Conservation (phyloP, 1,140 invertebrate species). For the Stenopsyche tienmushanensis region DNA sequence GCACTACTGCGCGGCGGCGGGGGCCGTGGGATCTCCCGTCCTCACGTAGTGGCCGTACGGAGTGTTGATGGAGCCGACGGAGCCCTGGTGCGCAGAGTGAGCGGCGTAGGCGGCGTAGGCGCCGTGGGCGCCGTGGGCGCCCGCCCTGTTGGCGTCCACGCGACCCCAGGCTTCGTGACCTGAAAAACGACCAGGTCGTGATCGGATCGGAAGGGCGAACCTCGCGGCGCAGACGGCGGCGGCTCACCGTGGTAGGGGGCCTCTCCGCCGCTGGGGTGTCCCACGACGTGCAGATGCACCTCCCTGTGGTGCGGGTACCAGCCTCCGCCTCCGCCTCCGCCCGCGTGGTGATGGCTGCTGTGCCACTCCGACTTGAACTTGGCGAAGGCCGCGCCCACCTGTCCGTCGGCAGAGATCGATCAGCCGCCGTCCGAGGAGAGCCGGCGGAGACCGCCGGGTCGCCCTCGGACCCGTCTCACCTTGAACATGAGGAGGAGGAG, state of each 20-base stretch:
- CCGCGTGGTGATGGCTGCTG: background rate
- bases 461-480: too few species aligned
- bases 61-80: conserved; percentile 51
- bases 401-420: too few species aligned
- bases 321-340: conserved; percentile 41
- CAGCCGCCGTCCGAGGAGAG: background rate
- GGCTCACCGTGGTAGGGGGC: background rate
- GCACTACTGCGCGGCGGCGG: background rate
- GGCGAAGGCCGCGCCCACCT: conserved; percentile 46
- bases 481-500: conserved; percentile 48
- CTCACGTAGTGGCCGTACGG: conserved; percentile 52
- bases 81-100: conserved; percentile 41
- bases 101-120: too few species aligned
- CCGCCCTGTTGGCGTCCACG: background rate
- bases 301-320: conserved; percentile 47
- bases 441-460: background rate
- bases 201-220: background rate
- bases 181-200: background rate
- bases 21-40: conserved; percentile 38
- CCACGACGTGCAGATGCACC: conserved; percentile 52
- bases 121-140: too few species aligned
- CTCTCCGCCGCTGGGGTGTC: conserved; percentile 40
- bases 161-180: conserved; percentile 3
- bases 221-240: background rate
- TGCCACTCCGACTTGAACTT: conserved; percentile 39